Evolutionary conservation across 2,113 vertebrate genomes (phyloP), one percentile per base, ranked within the genome.

Genomic region (Clinocottus analis): DNA sequence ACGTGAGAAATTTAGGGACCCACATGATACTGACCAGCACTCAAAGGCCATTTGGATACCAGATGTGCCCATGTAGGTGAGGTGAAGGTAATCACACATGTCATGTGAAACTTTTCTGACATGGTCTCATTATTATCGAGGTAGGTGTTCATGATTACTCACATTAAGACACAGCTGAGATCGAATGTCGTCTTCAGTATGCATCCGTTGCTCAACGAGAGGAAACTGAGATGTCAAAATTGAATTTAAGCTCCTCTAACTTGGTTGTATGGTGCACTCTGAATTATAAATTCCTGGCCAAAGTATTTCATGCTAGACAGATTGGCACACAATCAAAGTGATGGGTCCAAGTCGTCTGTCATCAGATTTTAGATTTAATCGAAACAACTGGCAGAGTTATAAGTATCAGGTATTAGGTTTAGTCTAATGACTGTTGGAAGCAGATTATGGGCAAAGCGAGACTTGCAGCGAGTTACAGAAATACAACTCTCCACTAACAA

Each of bases 391-490:
- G 1, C 5, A 59, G 14, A 41, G 53, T 27, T 41, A 9, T 10
- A 23, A 33, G 49, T 27, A 59, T 49, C 4, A 6, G n/a, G 16
- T 68, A 25, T 33, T 33, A 6, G 45, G 58, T 58, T 23, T 31
- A 19, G 9, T 23, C 1, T 45, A 21, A 43, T 16, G 35, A n/a
- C 7, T 23, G 14, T 27, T 72, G 16, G 14, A 27, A 12, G 23
- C 2, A 25, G 3, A 0, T 11, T 16, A 3, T 4, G 21, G 31
- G 45, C 77, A 79, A 79, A 67, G 16, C 12, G 0, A 53, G 55
- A 81, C 83, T 72, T 89, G 85, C 9, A 6, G 1, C 10, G 14
- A 16, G 51, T 80, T 75, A 66, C 72, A 47, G 35, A 77, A 79
- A 76, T 12, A 2, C 19, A 63, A 2, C 25, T 59, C 6, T 59